Evolutionary conservation across 2,113 vertebrate species (phyloP).

Genomic region (Apteryx owenii): DNA sequence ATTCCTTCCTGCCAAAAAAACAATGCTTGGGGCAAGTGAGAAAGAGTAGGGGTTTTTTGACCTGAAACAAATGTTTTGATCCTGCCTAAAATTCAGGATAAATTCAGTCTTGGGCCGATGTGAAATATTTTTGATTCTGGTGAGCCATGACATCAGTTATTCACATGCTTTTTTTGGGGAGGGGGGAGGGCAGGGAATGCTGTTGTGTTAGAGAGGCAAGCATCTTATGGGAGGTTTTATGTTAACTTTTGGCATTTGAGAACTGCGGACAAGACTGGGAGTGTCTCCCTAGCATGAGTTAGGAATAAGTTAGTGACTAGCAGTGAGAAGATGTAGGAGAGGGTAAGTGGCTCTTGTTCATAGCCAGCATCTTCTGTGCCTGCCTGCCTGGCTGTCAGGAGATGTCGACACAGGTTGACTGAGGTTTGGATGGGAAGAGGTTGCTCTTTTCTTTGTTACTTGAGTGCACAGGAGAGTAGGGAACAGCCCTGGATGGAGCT

Average conservation of each 20-base stretch:
- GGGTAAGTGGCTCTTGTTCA: not conserved
- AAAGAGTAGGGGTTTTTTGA: not conserved
- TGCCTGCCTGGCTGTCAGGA: not conserved
- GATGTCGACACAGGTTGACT: not conserved
- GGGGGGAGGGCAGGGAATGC: too few relatives aligned
- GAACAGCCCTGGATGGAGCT: not conserved
- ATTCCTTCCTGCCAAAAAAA: not conserved
- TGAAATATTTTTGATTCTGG: not conserved
- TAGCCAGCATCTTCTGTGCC: not conserved
- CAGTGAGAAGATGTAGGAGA: not conserved
- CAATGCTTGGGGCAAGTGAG: not conserved
- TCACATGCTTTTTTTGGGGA: not conserved
- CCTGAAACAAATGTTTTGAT: not conserved
- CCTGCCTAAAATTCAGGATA: not conserved
- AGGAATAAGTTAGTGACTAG: not conserved
- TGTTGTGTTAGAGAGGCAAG: not conserved
- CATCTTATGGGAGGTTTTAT: not conserved
- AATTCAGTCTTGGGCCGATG: not conserved
- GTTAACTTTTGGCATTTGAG: slow-evolving; percentile 2
- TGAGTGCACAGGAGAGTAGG: not conserved
- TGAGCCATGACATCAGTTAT: not conserved
- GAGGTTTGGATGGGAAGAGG: not conserved
- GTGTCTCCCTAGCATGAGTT: not conserved
- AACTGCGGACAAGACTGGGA: not conserved
- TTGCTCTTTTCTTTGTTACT: not conserved